Percentiles rank a stretch among this genome's conserved stretches.
These are phyloP conservation scores for Melitaea cinxia DNA, from an alignment of 1,140 invertebrate genomes.

Conservation along the genomic window DNA sequence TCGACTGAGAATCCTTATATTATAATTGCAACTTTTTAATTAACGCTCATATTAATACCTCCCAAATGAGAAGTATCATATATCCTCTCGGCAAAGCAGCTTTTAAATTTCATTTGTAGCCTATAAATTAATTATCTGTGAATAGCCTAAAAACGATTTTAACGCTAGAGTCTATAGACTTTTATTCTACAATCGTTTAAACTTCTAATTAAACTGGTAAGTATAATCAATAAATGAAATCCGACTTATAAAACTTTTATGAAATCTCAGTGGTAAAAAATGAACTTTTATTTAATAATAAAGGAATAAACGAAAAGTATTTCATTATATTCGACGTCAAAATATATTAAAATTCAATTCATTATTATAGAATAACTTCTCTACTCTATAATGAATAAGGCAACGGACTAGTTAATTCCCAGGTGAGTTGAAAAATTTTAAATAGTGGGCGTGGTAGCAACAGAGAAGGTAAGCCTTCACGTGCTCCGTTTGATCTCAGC, in stretches of 20 bases:
- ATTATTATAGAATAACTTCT: constrained; percentile 17
- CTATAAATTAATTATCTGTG: background rate
- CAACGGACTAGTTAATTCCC: constrained; percentile 69
- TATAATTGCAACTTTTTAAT: constrained; percentile 70
- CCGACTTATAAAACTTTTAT: background rate
- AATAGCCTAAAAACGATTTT: no score
- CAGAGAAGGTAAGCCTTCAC: constrained; percentile 63
- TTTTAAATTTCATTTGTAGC: background rate
- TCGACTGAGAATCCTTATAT: constrained; percentile 50
- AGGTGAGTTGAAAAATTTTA: constrained; percentile 72
- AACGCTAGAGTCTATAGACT: no score
- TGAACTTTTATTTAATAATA: background rate
- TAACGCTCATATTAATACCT: constrained; percentile 57
- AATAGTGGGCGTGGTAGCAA: constrained; percentile 70
- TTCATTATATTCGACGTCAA: background rate
- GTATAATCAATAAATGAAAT: no score
- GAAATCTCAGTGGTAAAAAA: background rate
- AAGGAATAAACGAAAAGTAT: background rate
- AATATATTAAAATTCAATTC: background rate
- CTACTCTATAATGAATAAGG: constrained; percentile 62
- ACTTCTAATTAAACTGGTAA: no score
- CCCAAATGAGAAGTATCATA: constrained; percentile 21
- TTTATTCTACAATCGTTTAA: no score
- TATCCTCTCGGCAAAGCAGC: constrained; percentile 7
- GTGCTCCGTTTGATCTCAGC: constrained; percentile 47